These are phyloP conservation scores for Salticus scenicus DNA, from an alignment of 2,888 invertebrate species.

Conservation along the genomic window DNA sequence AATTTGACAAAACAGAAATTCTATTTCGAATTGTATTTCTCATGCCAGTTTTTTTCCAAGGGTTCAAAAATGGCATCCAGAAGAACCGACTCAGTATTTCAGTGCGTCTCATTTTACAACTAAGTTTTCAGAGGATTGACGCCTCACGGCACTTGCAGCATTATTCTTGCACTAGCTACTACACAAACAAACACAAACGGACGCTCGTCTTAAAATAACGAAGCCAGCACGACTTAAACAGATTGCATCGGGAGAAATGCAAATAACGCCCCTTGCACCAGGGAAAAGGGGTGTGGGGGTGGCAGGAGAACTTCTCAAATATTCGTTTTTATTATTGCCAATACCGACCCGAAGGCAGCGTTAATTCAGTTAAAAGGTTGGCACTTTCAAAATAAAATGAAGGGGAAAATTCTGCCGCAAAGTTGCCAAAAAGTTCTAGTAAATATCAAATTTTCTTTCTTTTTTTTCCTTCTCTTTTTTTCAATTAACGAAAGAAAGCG, in stretches of 20 bases:
- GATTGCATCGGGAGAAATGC: constrained; percentile 60
- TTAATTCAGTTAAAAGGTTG: constrained; percentile 68
- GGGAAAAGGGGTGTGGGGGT: not conserved
- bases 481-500: constrained; percentile 34
- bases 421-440: constrained; percentile 39
- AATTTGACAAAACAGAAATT: too few relatives aligned
- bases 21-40: too few relatives aligned
- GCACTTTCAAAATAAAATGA: constrained; percentile 35
- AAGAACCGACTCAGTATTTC: not conserved
- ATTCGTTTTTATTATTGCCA: constrained; percentile 63
- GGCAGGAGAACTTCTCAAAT: constrained; percentile 53
- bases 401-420: not conserved
- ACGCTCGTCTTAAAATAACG: constrained; percentile 50
- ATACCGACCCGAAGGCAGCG: constrained; percentile 39
- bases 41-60: not conserved
- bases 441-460: constrained; percentile 66
- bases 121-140: constrained; percentile 38
- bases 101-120: constrained; percentile 41
- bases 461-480: too few relatives aligned
- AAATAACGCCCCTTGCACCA: constrained; percentile 39
- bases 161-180: constrained; percentile 31
- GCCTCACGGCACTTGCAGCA: constrained; percentile 56
- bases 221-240: constrained; percentile 65
- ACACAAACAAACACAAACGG: constrained; percentile 60
- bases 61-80: constrained; percentile 31